phyloP scores from a whole-genome alignment of 1,140 invertebrate genomes.

The Aphis craccivora region DNA sequence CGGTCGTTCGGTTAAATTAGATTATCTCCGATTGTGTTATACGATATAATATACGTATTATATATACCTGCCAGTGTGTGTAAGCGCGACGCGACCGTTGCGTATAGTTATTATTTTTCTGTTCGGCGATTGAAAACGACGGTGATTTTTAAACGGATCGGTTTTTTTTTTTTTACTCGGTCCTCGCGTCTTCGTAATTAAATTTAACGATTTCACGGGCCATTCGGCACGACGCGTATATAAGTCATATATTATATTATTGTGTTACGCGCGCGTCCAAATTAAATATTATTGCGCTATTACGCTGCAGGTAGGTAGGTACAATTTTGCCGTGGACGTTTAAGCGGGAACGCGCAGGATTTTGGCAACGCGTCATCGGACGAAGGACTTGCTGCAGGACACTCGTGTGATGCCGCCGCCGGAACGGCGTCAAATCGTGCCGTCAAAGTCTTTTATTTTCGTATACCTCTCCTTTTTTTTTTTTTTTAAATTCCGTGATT shows the following conservation, averaged over 20 bases:
- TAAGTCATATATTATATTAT: too few relatives aligned
- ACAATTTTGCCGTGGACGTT: background rate
- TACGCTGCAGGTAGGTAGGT: background rate
- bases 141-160: background rate
- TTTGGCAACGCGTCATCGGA: background rate
- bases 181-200: background rate
- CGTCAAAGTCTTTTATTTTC: conserved; percentile 33
- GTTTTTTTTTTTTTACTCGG: background rate
- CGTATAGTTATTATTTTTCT: background rate
- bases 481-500: background rate
- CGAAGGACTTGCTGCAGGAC: background rate
- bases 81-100: background rate
- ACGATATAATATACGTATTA: background rate
- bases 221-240: conserved; percentile 27
- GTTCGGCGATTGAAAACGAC: conserved; percentile 27
- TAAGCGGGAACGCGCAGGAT: background rate
- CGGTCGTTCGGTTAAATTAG: conserved; percentile 53
- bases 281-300: background rate
- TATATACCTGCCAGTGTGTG: background rate
- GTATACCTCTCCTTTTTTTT: background rate
- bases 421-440: conserved; percentile 8
- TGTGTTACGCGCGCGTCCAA: background rate
- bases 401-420: background rate
- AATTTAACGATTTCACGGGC: conserved; percentile 53
- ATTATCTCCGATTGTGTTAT: conserved; percentile 37